Evolutionary conservation across 2,888 invertebrate species (phyloP), one percentile per base, ranked within the genome.

Genomic region (Aleiodes alternator): DNA sequence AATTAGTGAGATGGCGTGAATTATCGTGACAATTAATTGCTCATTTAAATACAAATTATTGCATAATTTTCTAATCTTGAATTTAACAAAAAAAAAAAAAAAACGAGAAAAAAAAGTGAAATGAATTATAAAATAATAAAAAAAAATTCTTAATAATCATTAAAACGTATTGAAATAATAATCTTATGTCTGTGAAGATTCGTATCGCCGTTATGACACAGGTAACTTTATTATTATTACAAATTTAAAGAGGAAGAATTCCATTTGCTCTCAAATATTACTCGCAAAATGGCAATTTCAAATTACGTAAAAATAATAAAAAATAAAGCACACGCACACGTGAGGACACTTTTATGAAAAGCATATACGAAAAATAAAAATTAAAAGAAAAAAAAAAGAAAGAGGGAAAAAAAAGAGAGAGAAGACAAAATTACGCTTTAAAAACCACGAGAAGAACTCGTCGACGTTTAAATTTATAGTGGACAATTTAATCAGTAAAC

Each of bases 381-480:
- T 11, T 34, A 12, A 38, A 38, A 16, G 23, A 64, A 43, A 48
- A 43, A 11, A 16, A 64, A 48, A 48, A 43, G 11, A 31, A 57
- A 57, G 11, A 23, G 23, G 23, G 23, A n/a, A n/a, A n/a, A n/a
- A n/a, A n/a, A n/a, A 23, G 23, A 23, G 4, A 12, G 29, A 38
- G 16, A 2, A 14, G 12, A 8, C n/a, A 48, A 43, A 64, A 64
- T 61, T 38, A 14, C 16, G 14, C 61, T 48, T 64, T 64, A 48
- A 64, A 43, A 64, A 64, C 14, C 6, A 1, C 4, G 16, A 23
- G 23, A 64, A 14, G 64, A 64, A 3, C 43, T 64, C 48, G 43
- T 64, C 48, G 38, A 64, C 43, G 64, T 38, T 43, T 43, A 12
- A 43, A 43, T 48, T 64, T 64, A 64, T 64, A 16, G 64, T 64